Conservation (phyloP, 2,797 vertebrate genomes). For the Oophaga sylvatica region DNA sequence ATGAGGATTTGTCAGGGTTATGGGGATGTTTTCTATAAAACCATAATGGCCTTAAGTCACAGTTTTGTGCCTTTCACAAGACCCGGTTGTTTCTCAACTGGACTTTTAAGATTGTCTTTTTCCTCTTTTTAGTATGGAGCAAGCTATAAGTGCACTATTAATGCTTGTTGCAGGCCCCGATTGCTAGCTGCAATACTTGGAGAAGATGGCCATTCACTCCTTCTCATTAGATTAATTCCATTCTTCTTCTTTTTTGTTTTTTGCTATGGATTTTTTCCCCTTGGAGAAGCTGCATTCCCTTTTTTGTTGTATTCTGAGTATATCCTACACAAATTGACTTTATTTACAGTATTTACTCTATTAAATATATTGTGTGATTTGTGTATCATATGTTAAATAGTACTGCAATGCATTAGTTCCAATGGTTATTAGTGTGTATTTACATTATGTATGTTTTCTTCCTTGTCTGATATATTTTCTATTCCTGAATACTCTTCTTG, state of each 20-base stretch:
- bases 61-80: slow-evolving; percentile 78
- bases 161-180: not conserved
- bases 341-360: slow-evolving; percentile 70
- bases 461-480: slow-evolving; percentile 72
- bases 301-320: slow-evolving; percentile 68
- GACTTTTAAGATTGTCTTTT: slow-evolving; percentile 41
- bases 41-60: slow-evolving; percentile 80
- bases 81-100: slow-evolving; percentile 61
- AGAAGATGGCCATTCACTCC: not conserved
- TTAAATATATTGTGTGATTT: slow-evolving; percentile 74
- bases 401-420: slow-evolving; percentile 71
- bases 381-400: slow-evolving; percentile 75
- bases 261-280: slow-evolving; percentile 57
- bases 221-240: not conserved
- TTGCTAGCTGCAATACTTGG: not conserved
- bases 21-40: slow-evolving; percentile 64
- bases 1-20: not conserved
- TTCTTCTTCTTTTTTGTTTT: slow-evolving; percentile 7
- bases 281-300: slow-evolving; percentile 68
- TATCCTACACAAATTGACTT: slow-evolving; percentile 70
- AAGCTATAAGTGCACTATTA: not conserved
- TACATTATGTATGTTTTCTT: slow-evolving; percentile 72
- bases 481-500: slow-evolving; percentile 71
- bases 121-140: not conserved
- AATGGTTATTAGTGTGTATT: slow-evolving; percentile 70